Conservation (phyloP, 1,140 invertebrate genomes). For the Akabosia matsudoensis region DNA sequence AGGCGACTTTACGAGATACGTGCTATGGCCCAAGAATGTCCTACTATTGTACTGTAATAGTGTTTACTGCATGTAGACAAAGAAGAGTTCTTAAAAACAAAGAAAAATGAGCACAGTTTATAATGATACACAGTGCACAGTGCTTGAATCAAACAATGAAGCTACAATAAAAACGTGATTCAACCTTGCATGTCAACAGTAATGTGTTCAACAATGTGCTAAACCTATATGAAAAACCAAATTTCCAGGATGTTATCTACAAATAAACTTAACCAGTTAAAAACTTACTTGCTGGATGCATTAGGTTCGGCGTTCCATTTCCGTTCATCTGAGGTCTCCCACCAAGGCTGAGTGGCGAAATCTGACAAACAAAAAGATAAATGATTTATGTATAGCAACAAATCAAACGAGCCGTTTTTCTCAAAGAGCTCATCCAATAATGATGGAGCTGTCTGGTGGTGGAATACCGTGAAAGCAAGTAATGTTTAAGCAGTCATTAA, state of each 20-base stretch:
- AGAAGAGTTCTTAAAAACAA: no score
- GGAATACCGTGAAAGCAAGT: no score
- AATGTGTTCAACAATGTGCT: background rate
- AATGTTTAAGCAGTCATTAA: background rate
- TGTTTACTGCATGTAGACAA: no score
- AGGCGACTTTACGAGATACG: no score
- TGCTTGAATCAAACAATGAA: no score
- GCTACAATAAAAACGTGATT: no score
- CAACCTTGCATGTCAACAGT: no score
- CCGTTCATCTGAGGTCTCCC: slow-evolving; percentile 49
- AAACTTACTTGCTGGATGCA: slow-evolving; percentile 46
- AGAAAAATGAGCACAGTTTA: background rate
- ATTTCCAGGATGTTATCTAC: background rate
- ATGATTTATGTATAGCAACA: slow-evolving; percentile 27
- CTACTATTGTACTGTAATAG: no score
- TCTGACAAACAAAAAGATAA: slow-evolving; percentile 57
- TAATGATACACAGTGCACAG: no score
- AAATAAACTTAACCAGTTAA: background rate
- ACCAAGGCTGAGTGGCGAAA: slow-evolving; percentile 71
- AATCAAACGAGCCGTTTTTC: slow-evolving; percentile 26
- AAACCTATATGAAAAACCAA: background rate
- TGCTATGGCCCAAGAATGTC: no score
- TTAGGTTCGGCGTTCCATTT: slow-evolving; percentile 46
- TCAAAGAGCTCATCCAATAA: background rate
- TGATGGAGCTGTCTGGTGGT: background rate